Conservation (phyloP, 1,140 invertebrate species). For the Halesus radiatus region DNA sequence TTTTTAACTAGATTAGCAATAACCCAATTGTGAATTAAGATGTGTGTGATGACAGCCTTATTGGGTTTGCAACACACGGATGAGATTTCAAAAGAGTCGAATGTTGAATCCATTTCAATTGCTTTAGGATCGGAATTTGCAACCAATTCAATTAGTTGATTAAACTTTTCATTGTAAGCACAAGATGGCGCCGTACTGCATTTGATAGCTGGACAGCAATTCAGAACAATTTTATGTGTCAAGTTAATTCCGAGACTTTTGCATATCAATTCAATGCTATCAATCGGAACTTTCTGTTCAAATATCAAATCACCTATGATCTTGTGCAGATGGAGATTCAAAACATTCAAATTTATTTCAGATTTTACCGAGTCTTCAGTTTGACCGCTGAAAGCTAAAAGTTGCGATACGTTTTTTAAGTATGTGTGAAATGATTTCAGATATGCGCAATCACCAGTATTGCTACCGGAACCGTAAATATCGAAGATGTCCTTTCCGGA, state of each 20-base stretch:
- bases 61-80: slow-evolving; percentile 62
- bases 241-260: slow-evolving; percentile 68
- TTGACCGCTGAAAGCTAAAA: slow-evolving; percentile 62
- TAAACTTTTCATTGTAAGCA: slow-evolving; percentile 63
- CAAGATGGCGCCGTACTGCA: slow-evolving; percentile 61
- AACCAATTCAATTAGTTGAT: slow-evolving; percentile 64
- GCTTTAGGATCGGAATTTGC: slow-evolving; percentile 4
- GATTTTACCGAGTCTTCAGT: slow-evolving; percentile 39
- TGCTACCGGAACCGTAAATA: slow-evolving; percentile 60
- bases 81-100: background rate
- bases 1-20: slow-evolving; percentile 68
- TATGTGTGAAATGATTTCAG: slow-evolving; percentile 68
- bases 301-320: slow-evolving; percentile 69
- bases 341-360: slow-evolving; percentile 60
- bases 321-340: slow-evolving; percentile 65
- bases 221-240: slow-evolving; percentile 68
- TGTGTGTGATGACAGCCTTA: slow-evolving; percentile 62
- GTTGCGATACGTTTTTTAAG: slow-evolving; percentile 64
- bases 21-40: slow-evolving; percentile 68
- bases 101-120: background rate
- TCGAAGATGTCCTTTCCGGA: slow-evolving; percentile 66
- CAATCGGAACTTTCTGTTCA: slow-evolving; percentile 64
- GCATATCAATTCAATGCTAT: slow-evolving; percentile 66
- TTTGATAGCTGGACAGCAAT: slow-evolving; percentile 66
- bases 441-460: slow-evolving; percentile 62